A percentile compares a stretch with the other conserved stretches of the same genome.
These are phyloP conservation scores for Heliocidaris tuberculata DNA, from an alignment of 35 echinoderm and acorn worm species.

Conservation along the genomic window DNA sequence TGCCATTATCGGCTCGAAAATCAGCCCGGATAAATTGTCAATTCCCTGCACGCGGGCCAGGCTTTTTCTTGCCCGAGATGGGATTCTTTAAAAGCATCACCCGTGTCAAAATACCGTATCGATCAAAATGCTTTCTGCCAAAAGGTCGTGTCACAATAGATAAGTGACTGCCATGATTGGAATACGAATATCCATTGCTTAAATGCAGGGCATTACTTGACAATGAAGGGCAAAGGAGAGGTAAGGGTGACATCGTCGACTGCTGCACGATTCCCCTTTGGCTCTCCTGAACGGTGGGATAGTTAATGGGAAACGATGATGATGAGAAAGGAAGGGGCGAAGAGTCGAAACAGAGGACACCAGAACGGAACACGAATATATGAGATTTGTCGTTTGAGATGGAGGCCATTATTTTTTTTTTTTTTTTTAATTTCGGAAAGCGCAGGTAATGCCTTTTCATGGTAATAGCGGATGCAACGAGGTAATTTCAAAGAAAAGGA, in stretches of 20 bases:
- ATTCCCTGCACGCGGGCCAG: not conserved
- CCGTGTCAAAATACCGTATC: conserved; percentile 10
- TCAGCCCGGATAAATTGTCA: not conserved
- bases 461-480: not conserved
- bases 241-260: not conserved
- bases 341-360: not conserved
- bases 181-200: conserved; percentile 12
- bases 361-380: not conserved
- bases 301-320: not conserved
- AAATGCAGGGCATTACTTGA: conserved; percentile 9
- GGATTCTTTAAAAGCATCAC: not conserved
- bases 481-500: not conserved
- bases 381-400: not conserved
- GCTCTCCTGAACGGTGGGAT: not conserved
- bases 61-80: not conserved
- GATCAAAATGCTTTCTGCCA: conserved; percentile 16
- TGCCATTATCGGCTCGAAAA: not conserved
- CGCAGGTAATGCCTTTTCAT: not conserved
- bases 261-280: not conserved
- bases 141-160: conserved; percentile 9
- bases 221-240: not conserved
- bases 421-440: not conserved
- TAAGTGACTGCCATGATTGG: conserved; percentile 2
- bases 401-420: not conserved
- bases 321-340: not conserved